Percentiles rank a stretch among this genome's conserved stretches.
Conservation (phyloP, 2,797 vertebrate genomes). For the Macrochelys suwanniensis region DNA sequence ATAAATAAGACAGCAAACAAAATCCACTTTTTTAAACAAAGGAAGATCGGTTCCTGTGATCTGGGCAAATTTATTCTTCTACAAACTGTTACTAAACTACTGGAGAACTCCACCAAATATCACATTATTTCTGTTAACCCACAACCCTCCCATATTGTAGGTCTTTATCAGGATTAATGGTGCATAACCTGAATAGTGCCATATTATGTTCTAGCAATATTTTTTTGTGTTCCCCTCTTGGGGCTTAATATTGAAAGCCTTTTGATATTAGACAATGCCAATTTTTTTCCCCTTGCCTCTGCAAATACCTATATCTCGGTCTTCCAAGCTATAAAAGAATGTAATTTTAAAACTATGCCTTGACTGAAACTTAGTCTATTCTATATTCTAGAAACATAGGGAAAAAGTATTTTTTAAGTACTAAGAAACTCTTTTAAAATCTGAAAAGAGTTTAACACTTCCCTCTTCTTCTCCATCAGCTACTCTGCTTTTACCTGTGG, state of each 20-base stretch:
- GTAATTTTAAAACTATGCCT: neutral
- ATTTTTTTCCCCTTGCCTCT: neutral
- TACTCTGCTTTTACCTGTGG: neutral
- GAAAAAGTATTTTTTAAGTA: neutral
- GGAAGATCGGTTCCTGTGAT: accelerated
- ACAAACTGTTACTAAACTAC: neutral
- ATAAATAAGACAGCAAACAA: neutral
- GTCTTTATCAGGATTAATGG: neutral
- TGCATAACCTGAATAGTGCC: neutral
- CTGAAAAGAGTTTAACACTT: neutral
- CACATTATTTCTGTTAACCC: neutral
- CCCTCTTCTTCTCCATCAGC: too few species aligned
- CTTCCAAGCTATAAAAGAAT: neutral
- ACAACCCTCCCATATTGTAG: neutral
- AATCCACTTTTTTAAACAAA: neutral
- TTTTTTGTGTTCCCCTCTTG: neutral
- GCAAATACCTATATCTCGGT: neutral
- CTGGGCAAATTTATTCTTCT: neutral
- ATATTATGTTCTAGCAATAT: neutral
- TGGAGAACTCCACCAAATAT: neutral
- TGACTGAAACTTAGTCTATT: neutral
- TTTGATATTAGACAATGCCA: accelerated
- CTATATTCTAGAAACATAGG: neutral
- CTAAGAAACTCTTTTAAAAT: neutral
- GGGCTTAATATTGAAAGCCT: neutral